phyloP scores from a whole-genome alignment of 2,797 vertebrate species.

The Meriones psammophilus region DNA sequence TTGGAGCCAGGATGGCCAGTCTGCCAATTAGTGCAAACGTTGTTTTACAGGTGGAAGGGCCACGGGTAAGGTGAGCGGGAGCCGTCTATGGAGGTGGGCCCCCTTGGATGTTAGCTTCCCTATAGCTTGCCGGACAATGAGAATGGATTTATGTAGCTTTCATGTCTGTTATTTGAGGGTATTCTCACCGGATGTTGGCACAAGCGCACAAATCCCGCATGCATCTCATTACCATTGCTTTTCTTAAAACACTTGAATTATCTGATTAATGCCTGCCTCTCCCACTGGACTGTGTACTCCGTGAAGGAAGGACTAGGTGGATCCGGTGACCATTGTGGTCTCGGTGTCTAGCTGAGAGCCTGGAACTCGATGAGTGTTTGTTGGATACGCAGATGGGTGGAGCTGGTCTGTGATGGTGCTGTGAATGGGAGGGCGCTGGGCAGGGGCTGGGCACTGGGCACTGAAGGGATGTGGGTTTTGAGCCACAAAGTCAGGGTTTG shows the following conservation, averaged over 20 bases:
- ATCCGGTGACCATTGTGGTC: neutral
- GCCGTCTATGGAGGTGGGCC: neutral
- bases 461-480: neutral
- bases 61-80: neutral
- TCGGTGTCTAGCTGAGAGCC: neutral
- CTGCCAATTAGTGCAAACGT: neutral
- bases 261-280: neutral
- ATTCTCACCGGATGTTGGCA: neutral
- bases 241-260: neutral
- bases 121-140: neutral
- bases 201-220: neutral
- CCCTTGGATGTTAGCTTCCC: neutral
- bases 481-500: neutral
- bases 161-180: constrained; percentile 29
- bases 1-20: neutral
- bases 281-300: neutral
- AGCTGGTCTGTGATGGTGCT: neutral
- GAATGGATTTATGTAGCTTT: constrained; percentile 1
- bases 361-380: neutral
- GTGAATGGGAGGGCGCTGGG: neutral
- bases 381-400: neutral
- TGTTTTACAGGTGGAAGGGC: constrained; percentile 17
- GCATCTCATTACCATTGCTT: neutral
- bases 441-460: neutral
- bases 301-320: neutral